Conservation (phyloP, 2,888 invertebrate species). For the Leptopilina myrica region DNA sequence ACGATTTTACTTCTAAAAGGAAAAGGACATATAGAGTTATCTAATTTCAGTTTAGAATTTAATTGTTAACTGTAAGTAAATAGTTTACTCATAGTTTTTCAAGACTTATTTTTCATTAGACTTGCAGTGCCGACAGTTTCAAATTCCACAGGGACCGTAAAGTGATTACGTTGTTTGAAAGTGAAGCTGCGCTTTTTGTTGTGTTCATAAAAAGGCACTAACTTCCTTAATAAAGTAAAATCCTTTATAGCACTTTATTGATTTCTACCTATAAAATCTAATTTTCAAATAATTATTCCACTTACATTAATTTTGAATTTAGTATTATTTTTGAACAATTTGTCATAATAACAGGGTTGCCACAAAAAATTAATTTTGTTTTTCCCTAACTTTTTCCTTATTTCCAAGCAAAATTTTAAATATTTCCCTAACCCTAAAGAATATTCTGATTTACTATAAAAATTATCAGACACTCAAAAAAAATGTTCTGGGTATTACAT, state of each 20-base stretch:
- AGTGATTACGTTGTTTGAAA: constrained; percentile 39
- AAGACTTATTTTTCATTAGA: constrained; percentile 30
- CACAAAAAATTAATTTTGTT: too few relatives aligned
- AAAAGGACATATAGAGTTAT: background rate
- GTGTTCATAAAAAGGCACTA: constrained; percentile 36
- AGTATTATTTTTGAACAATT: too few relatives aligned
- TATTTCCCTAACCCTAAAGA: too few relatives aligned
- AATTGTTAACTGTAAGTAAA: constrained; percentile 26
- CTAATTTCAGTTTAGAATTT: constrained; percentile 7
- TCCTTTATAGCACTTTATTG: constrained; percentile 12
- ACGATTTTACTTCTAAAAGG: background rate
- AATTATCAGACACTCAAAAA: too few relatives aligned
- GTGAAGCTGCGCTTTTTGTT: constrained; percentile 31
- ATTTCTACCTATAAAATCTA: constrained; percentile 6
- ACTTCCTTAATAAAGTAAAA: constrained; percentile 38
- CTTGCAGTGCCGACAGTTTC: constrained; percentile 23
- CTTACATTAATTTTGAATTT: too few relatives aligned
- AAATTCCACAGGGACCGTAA: constrained; percentile 38
- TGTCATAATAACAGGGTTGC: too few relatives aligned
- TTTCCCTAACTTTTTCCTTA: too few relatives aligned
- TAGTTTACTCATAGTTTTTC: constrained; percentile 38
- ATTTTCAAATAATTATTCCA: background rate
- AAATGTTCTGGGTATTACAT: too few relatives aligned
- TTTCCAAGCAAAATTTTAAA: too few relatives aligned
- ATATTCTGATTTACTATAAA: too few relatives aligned